Percentiles rank a stretch among this genome's conserved stretches.
These are phyloP conservation scores for Oryzias javanicus DNA, from an alignment of 2,113 vertebrate genomes.

Conservation along the genomic window DNA sequence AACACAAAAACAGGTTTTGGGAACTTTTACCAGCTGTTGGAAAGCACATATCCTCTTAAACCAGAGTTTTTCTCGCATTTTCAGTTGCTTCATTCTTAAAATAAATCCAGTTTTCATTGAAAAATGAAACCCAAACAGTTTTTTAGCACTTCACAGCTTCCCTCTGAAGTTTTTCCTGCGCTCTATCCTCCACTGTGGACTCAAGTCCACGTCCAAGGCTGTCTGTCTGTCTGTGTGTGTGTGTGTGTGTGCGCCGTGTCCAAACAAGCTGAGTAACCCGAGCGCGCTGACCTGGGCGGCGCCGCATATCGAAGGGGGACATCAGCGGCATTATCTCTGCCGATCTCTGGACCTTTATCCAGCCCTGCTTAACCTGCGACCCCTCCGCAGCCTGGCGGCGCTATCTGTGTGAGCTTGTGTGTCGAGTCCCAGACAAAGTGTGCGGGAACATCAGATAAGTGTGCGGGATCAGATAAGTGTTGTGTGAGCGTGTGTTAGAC, in stretches of 20 bases:
- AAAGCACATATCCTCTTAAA: too few relatives aligned
- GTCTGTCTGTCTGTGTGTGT: background rate
- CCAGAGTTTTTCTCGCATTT: too few relatives aligned
- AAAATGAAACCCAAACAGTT: too few relatives aligned
- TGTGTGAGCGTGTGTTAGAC: background rate
- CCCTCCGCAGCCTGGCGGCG: slow-evolving; percentile 5
- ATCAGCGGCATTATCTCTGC: slow-evolving; percentile 35
- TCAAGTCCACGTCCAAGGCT: slow-evolving; percentile 70
- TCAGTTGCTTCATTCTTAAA: too few relatives aligned
- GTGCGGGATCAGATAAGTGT: slow-evolving; percentile 7
- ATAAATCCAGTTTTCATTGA: too few relatives aligned
- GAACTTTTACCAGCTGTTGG: too few relatives aligned
- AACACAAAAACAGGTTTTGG: too few relatives aligned
- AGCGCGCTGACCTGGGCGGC: slow-evolving; percentile 49
- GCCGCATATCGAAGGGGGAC: slow-evolving; percentile 12
- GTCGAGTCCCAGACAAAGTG: slow-evolving; percentile 1
- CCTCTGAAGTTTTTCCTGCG: too few relatives aligned
- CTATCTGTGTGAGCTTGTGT: slow-evolving; percentile 5
- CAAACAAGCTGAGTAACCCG: slow-evolving; percentile 52
- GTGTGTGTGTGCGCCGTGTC: background rate
- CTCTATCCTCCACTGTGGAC: background rate
- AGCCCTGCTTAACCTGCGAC: slow-evolving; percentile 45
- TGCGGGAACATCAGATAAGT: slow-evolving; percentile 5
- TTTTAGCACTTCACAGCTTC: too few relatives aligned
- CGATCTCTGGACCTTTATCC: slow-evolving; percentile 55